A percentile compares a stretch with the other conserved stretches of the same genome.
Conservation (phyloP, 2,888 invertebrate genomes). For the Macaria liturata region DNA sequence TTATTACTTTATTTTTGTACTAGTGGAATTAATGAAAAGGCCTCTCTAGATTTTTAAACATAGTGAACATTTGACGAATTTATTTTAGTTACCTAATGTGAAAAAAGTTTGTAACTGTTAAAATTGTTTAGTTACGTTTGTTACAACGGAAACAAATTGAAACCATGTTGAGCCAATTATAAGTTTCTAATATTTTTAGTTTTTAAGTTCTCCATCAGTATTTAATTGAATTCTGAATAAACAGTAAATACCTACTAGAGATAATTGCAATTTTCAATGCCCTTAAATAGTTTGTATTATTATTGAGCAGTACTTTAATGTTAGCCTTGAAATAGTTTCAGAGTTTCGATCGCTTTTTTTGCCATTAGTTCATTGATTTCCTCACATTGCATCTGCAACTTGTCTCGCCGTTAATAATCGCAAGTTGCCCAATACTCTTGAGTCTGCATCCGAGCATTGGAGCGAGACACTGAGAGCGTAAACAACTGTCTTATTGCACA, state of each 20-base stretch:
- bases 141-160: slow-evolving; percentile 3
- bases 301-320: not conserved
- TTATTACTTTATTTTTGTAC: slow-evolving; percentile 22
- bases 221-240: slow-evolving; percentile 37
- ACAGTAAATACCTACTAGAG: slow-evolving; percentile 12
- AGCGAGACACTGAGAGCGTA: slow-evolving; percentile 20
- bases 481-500: slow-evolving; percentile 12
- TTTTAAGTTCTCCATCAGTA: slow-evolving; percentile 49
- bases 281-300: slow-evolving; percentile 3
- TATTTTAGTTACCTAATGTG: slow-evolving; percentile 39
- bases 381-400: slow-evolving; percentile 46
- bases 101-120: not conserved
- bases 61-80: slow-evolving; percentile 23
- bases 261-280: slow-evolving; percentile 10
- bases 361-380: slow-evolving; percentile 42
- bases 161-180: slow-evolving; percentile 4
- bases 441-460: slow-evolving; percentile 19
- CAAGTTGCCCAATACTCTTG: slow-evolving; percentile 41
- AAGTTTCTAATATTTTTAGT: slow-evolving; percentile 26
- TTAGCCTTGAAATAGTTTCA: slow-evolving; percentile 20
- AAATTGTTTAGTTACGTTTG: not conserved
- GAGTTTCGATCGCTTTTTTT: slow-evolving; percentile 19
- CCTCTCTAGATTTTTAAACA: slow-evolving; percentile 37
- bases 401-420: slow-evolving; percentile 48
- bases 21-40: slow-evolving; percentile 25